Evolutionary conservation across 2,113 vertebrate genomes (phyloP).

Genomic region (Lasiurus cinereus): DNA sequence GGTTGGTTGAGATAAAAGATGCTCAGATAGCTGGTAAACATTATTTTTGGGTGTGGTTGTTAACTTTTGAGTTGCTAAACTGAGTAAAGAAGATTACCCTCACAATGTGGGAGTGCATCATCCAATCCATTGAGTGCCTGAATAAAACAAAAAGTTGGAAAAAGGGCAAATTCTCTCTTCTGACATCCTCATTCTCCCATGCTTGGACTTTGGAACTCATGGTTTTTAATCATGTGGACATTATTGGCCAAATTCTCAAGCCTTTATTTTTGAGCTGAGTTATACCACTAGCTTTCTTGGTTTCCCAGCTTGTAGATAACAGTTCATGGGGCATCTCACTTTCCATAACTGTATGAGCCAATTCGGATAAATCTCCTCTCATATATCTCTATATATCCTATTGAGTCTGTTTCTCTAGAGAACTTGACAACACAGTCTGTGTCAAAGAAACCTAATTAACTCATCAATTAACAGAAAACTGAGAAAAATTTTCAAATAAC

Average conservation of each 20-base stretch:
- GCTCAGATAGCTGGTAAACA: neutral
- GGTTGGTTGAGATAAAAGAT: neutral
- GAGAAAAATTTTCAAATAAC: neutral
- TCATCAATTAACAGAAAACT: neutral
- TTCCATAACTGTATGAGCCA: neutral
- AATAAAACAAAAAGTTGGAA: neutral
- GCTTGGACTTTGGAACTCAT: neutral
- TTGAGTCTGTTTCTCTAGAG: neutral
- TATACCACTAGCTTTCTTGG: neutral
- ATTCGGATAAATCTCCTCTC: neutral
- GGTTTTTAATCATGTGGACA: neutral
- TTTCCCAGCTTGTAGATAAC: neutral
- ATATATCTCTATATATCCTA: neutral
- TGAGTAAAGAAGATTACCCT: neutral
- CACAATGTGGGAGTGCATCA: neutral
- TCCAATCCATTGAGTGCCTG: neutral
- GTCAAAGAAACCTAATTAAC: neutral
- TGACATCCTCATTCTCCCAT: neutral
- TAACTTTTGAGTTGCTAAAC: neutral
- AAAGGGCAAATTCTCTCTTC: neutral
- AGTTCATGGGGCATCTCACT: neutral
- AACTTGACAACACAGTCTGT: neutral
- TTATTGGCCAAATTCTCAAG: neutral
- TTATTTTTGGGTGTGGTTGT: neutral
- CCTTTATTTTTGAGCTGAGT: neutral